Conservation (phyloP, 2,888 invertebrate genomes). For the Ethmia dodecea region DNA sequence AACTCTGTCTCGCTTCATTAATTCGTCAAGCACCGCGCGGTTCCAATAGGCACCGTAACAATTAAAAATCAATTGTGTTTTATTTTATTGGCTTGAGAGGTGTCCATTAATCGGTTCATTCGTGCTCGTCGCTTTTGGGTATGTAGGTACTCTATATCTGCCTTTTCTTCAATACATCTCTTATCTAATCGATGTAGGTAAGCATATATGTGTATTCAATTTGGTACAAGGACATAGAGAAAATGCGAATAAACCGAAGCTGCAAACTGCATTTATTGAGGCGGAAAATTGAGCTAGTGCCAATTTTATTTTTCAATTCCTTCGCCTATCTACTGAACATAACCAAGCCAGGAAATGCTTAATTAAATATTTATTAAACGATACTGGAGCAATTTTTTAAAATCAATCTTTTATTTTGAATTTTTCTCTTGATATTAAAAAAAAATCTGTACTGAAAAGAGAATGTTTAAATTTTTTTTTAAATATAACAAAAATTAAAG, state of each 20-base stretch:
- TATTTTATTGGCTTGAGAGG: too few relatives aligned
- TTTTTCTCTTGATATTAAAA: background rate
- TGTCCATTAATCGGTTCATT: too few relatives aligned
- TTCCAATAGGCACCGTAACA: too few relatives aligned
- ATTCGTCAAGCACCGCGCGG: too few relatives aligned
- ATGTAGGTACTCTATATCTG: too few relatives aligned
- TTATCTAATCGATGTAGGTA: too few relatives aligned
- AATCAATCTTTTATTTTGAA: background rate
- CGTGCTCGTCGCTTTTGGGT: too few relatives aligned
- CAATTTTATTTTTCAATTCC: slow-evolving; percentile 47
- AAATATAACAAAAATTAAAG: background rate
- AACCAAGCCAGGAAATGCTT: background rate
- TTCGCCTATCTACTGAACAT: slow-evolving; percentile 1
- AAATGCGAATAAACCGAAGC: slow-evolving; percentile 10
- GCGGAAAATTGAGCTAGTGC: slow-evolving; percentile 63
- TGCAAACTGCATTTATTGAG: slow-evolving; percentile 54
- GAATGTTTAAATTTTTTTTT: background rate
- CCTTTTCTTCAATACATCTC: too few relatives aligned
- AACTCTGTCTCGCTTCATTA: too few relatives aligned
- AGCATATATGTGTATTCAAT: background rate
- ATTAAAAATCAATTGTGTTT: too few relatives aligned
- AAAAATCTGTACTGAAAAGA: background rate
- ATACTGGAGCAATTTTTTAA: too few relatives aligned
- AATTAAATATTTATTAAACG: background rate
- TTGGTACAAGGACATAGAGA: background rate